Conservation (phyloP, 2,888 invertebrate species). For the Enoplolaimus lenunculus region DNA sequence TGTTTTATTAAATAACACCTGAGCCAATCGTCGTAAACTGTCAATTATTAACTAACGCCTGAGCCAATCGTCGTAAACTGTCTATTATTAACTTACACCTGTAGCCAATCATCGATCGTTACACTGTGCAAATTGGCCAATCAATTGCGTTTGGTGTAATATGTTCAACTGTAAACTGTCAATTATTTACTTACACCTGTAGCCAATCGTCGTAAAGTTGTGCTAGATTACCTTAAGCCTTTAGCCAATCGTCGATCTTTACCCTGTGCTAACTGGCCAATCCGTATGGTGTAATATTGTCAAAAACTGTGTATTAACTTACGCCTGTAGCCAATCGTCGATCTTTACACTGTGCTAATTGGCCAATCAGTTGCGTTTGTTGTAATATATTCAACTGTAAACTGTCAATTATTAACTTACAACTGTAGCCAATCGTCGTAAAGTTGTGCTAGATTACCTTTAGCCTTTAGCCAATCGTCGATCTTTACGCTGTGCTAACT, state of each 20-base stretch:
- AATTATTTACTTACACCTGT: too few species aligned
- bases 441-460: too few species aligned
- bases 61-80: too few species aligned
- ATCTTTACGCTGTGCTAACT: constrained; percentile 28
- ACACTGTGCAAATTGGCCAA: constrained; percentile 45
- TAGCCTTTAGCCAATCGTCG: constrained; percentile 18
- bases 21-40: too few species aligned
- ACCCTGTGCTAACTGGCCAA: constrained; percentile 45
- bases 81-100: too few species aligned
- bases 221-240: too few species aligned
- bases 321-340: constrained; percentile 18
- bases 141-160: constrained; percentile 63
- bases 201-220: too few species aligned
- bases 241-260: constrained; percentile 21
- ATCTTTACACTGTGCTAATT: constrained; percentile 28
- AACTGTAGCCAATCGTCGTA: too few species aligned
- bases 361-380: constrained; percentile 59
- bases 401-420: too few species aligned
- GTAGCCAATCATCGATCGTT: constrained; percentile 21
- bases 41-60: too few species aligned
- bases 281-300: constrained; percentile 65
- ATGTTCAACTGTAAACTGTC: constrained; percentile 71
- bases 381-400: constrained; percentile 68
- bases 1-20: too few species aligned
- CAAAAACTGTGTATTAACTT: constrained; percentile 56